Base-by-base conservation (phyloP, 2,797 vertebrate species). In the Myotis planiceps region DNA sequence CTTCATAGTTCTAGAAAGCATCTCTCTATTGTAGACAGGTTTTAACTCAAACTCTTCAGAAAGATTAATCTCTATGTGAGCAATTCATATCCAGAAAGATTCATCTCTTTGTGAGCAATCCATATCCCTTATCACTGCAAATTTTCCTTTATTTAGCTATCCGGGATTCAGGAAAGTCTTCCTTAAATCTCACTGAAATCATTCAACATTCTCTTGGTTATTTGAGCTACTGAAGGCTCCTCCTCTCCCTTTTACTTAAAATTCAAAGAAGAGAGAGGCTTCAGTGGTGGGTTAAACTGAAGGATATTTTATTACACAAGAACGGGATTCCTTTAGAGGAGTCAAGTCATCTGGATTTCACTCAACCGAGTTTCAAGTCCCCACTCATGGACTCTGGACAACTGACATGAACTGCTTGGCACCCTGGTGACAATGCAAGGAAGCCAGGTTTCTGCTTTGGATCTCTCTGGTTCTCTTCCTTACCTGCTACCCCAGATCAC, bases 41-140 rank as follows among this genome's bases (percentile, higher is more conserved):
- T 93, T 92, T 66, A 84, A 92, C 60, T 96, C 51, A 53, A 75
- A 84, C 37, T 63, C 63, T 87, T 92, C 25, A 69, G 78, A 29
- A 88, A 66, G 74, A 86, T 82, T 92, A 37, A 68, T 81, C 37
- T 88, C 72, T 39, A 19, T 34, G 14, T 60, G 68, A 96, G 74
- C 92, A 94, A 86, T 82, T 19, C 25, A 60, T 65, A 32, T 66
- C 45, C 4, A 69, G 74, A 29, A 88, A 66, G 74, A 88, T 82
- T 90, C 37, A 68, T 81, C 37, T 88, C 72, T 39, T 23, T 34
- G 14, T 60, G 68, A 96, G 74, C 92, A 94, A 86, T 82, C 23
- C 25, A 60, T 69, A 32, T 66, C 45, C 4, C 1, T 88, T 9
- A 34, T 92, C 90, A 63, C 76, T 82, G 79, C 89, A 75, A 93